These are phyloP conservation scores for Probosciger aterrimus DNA, from an alignment of 2,113 vertebrate species.

Conservation along the genomic window DNA sequence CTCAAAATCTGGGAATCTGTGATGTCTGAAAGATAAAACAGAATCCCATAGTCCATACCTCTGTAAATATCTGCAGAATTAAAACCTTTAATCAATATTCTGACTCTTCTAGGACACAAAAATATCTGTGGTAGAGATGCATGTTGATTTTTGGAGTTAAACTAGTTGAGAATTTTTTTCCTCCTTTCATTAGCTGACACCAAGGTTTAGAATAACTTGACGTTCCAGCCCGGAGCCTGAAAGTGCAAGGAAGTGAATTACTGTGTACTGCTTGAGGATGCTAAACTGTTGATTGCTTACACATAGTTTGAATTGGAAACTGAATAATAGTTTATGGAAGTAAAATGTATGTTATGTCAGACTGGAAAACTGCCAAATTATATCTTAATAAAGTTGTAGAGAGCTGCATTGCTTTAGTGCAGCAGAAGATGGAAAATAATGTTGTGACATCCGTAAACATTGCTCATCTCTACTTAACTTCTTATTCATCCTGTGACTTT, in stretches of 20 bases:
- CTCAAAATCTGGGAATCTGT: not conserved
- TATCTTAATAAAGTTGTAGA: not conserved
- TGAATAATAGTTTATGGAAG: not conserved
- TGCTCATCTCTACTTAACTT: slow-evolving; percentile 55
- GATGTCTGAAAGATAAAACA: not conserved
- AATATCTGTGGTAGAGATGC: not conserved
- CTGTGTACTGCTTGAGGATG: slow-evolving; percentile 46
- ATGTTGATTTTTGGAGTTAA: not conserved
- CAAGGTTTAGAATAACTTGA: not conserved
- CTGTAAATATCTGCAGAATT: not conserved
- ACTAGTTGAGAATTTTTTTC: not conserved
- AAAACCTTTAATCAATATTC: not conserved
- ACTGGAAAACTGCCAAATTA: slow-evolving; percentile 16
- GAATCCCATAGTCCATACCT: not conserved
- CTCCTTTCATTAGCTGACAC: not conserved
- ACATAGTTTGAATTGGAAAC: not conserved
- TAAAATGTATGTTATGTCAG: not conserved
- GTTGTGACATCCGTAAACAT: slow-evolving; percentile 78
- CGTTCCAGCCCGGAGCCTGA: not conserved
- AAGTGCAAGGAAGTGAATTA: not conserved
- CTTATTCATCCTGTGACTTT: slow-evolving; percentile 61
- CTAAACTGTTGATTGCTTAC: not conserved
- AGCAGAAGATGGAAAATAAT: slow-evolving; percentile 75
- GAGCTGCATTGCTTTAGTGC: slow-evolving; percentile 54
- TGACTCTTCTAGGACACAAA: not conserved